phyloP scores from a whole-genome alignment of 1,140 invertebrate genomes.

The Steinernema khuongi region DNA sequence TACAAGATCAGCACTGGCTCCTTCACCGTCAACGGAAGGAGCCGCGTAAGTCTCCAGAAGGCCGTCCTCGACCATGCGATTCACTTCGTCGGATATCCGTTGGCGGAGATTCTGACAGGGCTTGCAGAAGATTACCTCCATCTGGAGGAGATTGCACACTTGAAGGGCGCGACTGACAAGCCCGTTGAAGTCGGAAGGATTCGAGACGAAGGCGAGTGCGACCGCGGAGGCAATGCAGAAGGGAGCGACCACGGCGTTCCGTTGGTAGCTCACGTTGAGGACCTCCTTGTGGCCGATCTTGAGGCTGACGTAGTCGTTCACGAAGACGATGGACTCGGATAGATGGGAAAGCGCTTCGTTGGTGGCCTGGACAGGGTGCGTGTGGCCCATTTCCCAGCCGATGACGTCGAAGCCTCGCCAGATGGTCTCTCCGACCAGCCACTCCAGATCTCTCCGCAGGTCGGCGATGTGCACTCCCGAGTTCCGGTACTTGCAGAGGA shows the following conservation, averaged over 20 bases:
- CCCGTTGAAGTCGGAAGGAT: not conserved
- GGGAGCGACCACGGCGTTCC: not conserved
- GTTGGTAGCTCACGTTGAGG: conserved; percentile 2
- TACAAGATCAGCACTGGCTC: not conserved
- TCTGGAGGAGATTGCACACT: conserved; percentile 37
- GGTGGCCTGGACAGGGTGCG: not conserved
- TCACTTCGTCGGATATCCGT: conserved; percentile 20
- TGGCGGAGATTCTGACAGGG: conserved; percentile 25
- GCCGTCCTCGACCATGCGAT: not conserved
- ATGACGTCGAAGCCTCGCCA: not conserved
- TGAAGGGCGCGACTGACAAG: not conserved
- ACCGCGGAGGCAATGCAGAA: not conserved
- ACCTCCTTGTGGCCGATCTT: not conserved
- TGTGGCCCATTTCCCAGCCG: not conserved
- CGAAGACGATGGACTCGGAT: not conserved
- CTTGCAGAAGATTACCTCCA: conserved; percentile 36
- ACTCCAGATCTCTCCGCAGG: not conserved
- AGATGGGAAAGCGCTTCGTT: not conserved
- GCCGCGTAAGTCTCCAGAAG: not conserved
- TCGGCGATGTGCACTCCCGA: not conserved
- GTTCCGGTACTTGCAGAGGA: conserved; percentile 24
- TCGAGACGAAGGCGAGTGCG: not conserved
- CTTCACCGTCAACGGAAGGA: not conserved
- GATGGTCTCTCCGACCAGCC: not conserved
- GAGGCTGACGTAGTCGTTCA: not conserved